These are phyloP conservation scores for Sebastes trivittatus DNA, from an alignment of 2,797 vertebrate species.

Conservation along the genomic window DNA sequence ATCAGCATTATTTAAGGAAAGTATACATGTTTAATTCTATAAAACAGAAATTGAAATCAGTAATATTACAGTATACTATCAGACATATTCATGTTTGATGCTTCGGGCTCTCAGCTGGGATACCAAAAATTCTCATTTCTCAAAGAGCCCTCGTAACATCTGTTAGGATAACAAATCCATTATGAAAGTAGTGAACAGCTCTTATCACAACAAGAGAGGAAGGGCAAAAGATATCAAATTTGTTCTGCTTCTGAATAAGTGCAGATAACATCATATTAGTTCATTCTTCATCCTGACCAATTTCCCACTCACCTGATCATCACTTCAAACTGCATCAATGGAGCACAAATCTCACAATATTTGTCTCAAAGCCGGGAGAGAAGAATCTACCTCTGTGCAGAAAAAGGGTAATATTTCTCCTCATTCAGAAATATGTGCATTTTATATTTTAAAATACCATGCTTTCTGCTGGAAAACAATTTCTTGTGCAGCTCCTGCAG, in stretches of 20 bases:
- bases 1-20: slow-evolving; percentile 5
- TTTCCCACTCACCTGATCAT: slow-evolving; percentile 21
- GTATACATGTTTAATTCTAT: background rate
- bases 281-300: background rate
- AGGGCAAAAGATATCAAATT: slow-evolving; percentile 2
- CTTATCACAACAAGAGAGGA: slow-evolving; percentile 10
- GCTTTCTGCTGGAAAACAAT: slow-evolving; percentile 11
- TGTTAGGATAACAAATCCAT: slow-evolving; percentile 21
- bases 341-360: background rate
- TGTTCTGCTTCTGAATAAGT: slow-evolving; percentile 19
- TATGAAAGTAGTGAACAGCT: slow-evolving; percentile 1
- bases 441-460: background rate
- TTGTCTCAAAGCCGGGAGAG: background rate
- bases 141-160: background rate
- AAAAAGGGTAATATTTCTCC: background rate
- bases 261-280: slow-evolving; percentile 9
- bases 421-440: background rate
- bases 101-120: background rate
- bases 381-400: background rate
- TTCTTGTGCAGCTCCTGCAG: background rate
- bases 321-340: background rate
- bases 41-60: background rate
- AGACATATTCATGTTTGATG: background rate
- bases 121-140: background rate
- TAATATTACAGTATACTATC: background rate